These are phyloP conservation scores for Bradynema listronoti DNA, from an alignment of 1,140 invertebrate genomes.

Conservation along the genomic window DNA sequence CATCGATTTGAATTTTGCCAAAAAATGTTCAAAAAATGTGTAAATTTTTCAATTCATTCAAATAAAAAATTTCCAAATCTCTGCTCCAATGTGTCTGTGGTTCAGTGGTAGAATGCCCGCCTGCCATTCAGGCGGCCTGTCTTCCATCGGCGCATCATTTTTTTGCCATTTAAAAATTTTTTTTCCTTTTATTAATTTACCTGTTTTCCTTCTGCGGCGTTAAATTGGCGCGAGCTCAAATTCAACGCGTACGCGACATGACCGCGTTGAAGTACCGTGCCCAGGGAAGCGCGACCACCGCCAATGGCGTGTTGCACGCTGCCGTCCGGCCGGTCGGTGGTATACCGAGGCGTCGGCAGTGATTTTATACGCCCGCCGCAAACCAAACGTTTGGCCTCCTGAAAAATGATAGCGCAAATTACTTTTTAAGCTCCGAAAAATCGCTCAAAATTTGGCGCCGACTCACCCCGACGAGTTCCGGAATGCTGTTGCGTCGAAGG, in stretches of 20 bases:
- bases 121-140: too few relatives aligned
- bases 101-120: too few relatives aligned
- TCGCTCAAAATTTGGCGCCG: not conserved
- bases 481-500: conserved; percentile 42
- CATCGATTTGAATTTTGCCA: conserved; percentile 13
- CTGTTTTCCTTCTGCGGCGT: conserved; percentile 37
- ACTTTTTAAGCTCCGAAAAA: too few relatives aligned
- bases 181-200: conserved; percentile 1
- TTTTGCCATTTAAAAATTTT: conserved; percentile 1
- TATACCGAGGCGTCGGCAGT: conserved; percentile 23
- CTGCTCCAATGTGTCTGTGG: not conserved
- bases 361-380: conserved; percentile 38
- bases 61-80: too few relatives aligned
- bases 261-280: not conserved
- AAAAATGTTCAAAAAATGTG: conserved; percentile 24
- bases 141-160: not conserved
- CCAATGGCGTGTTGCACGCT: not conserved
- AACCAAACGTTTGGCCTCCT: conserved; percentile 50
- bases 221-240: conserved; percentile 20
- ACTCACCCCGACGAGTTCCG: conserved; percentile 37
- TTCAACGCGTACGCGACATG: not conserved
- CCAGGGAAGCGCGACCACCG: not conserved
- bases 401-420: conserved; percentile 19
- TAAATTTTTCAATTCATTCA: too few relatives aligned
- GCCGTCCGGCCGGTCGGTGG: conserved; percentile 27